Percentiles rank a stretch among this genome's conserved stretches.
phyloP scores from a whole-genome alignment of 2,797 vertebrate species.

The Lophotriccus pileatus region DNA sequence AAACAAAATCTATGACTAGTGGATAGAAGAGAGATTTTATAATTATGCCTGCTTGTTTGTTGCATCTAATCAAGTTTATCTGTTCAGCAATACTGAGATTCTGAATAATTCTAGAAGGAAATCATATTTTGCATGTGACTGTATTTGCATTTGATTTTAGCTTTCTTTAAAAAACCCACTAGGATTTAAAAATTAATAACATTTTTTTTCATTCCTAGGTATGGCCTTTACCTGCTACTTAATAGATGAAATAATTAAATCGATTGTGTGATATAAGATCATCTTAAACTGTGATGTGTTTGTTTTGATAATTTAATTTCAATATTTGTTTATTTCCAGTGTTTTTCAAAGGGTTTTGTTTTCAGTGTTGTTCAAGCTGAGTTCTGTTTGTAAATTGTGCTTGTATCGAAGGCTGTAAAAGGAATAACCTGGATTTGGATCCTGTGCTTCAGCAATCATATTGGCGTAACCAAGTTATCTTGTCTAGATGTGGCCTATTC shows the following conservation, averaged over 20 bases:
- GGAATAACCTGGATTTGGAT: not conserved
- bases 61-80: not conserved
- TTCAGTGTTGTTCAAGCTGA: not conserved
- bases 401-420: not conserved
- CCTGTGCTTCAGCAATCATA: not conserved
- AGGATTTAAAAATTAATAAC: not conserved
- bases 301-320: not conserved
- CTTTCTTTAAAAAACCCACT: not conserved
- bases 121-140: not conserved
- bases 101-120: not conserved
- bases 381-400: not conserved
- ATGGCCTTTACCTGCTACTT: not conserved
- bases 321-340: not conserved
- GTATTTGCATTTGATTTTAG: not conserved
- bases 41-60: not conserved
- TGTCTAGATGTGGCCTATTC: not conserved
- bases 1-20: not conserved
- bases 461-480: not conserved
- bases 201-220: not conserved
- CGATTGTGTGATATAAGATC: not conserved
- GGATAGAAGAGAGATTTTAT: not conserved
- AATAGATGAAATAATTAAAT: not conserved
- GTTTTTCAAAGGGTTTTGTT: not conserved
- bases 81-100: not conserved
- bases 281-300: not conserved